These are phyloP conservation scores for Aspidoscelis tigris DNA, from an alignment of 2,113 vertebrate genomes.

Conservation along the genomic window DNA sequence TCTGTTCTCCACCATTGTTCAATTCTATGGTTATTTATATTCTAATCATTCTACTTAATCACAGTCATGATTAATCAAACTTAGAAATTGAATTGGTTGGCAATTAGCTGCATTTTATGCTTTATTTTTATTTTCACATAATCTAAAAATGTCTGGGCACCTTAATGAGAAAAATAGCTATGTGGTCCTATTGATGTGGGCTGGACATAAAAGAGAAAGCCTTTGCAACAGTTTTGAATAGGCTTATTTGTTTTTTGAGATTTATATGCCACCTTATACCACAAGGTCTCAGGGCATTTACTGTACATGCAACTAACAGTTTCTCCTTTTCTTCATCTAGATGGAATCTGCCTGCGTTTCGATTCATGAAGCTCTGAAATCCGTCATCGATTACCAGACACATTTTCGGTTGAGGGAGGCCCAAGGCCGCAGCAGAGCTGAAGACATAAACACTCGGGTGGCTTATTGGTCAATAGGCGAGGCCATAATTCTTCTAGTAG, in stretches of 20 bases:
- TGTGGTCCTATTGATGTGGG: background rate
- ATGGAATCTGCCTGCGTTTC: constrained; percentile 99
- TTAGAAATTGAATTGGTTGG: too few relatives aligned
- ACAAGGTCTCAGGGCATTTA: background rate
- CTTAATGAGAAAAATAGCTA: background rate
- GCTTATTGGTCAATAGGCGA: constrained; percentile 98
- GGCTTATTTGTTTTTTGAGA: too few relatives aligned
- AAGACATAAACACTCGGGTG: constrained; percentile 96
- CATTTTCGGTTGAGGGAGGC: constrained; percentile 95
- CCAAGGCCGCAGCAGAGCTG: constrained; percentile 95
- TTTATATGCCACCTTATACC: too few relatives aligned
- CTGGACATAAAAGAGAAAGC: constrained; percentile 5
- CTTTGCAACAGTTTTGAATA: background rate
- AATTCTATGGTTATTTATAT: too few relatives aligned
- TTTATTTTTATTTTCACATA: background rate
- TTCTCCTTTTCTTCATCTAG: constrained; percentile 71
- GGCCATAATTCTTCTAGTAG: constrained; percentile 94
- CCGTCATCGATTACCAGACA: constrained; percentile 97
- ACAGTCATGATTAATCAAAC: too few relatives aligned
- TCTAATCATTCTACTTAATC: too few relatives aligned
- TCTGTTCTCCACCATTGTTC: too few relatives aligned
- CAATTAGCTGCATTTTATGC: too few relatives aligned
- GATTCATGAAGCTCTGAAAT: constrained; percentile 97
- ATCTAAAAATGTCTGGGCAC: background rate
- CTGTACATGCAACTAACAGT: background rate